Evolutionary conservation across 2,797 vertebrate species (phyloP).

Genomic region (Vultur gryphus): DNA sequence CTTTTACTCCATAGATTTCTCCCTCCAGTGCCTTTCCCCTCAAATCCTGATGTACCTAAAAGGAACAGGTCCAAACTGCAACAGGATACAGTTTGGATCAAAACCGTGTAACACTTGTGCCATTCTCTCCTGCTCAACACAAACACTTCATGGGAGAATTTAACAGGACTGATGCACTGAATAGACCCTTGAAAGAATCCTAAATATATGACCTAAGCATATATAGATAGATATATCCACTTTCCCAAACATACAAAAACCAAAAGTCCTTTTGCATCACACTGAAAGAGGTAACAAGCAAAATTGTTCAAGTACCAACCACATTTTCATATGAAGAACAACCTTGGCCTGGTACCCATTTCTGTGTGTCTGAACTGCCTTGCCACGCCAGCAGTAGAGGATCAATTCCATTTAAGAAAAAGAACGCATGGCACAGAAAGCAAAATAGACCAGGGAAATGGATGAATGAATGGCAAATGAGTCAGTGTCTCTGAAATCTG

Average conservation of each 20-base stretch:
- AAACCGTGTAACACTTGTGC: neutral
- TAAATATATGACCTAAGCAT: neutral
- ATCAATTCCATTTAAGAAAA: neutral
- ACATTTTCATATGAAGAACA: neutral
- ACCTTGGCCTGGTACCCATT: neutral
- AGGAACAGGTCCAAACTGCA: neutral
- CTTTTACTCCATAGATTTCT: neutral
- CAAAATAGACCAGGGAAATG: neutral
- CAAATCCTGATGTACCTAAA: neutral
- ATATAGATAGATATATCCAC: neutral
- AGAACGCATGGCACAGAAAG: neutral
- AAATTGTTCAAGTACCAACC: neutral
- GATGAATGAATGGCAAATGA: neutral
- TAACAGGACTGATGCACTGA: neutral
- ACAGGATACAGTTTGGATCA: neutral
- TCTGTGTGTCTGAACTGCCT: neutral
- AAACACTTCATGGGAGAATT: neutral
- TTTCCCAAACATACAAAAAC: neutral
- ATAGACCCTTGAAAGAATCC: neutral
- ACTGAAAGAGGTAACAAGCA: neutral
- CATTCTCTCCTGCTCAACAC: neutral
- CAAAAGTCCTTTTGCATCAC: neutral
- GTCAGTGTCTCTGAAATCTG: neutral
- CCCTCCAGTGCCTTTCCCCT: neutral
- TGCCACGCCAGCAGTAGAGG: rapidly evolving